Evolutionary conservation across 2,797 vertebrate species (phyloP).

Genomic region (Pseudochaenichthys georgianus): DNA sequence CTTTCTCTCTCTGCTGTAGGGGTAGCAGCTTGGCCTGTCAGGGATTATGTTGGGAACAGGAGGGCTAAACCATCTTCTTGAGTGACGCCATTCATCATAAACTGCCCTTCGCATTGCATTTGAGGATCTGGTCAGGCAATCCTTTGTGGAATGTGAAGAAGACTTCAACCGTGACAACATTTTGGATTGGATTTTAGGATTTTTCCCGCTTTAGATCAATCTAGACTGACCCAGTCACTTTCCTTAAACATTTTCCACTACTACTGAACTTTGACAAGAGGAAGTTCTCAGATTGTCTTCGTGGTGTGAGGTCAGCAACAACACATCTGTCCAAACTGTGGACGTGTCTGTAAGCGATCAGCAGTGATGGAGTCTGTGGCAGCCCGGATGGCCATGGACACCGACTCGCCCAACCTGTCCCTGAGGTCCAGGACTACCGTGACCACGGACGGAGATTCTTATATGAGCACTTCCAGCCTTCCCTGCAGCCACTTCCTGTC

Average conservation of each 20-base stretch:
- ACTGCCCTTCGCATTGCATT: neutral
- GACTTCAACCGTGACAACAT: neutral
- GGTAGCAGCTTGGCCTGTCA: neutral
- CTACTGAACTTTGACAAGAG: neutral
- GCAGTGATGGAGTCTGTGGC: constrained; percentile 60
- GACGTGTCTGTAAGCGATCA: neutral
- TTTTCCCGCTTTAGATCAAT: neutral
- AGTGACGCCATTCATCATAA: too few species aligned
- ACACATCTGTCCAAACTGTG: neutral
- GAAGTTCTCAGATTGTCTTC: neutral
- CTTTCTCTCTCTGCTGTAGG: constrained; percentile 24
- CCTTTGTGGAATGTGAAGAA: constrained; percentile 3
- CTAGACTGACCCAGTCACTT: too few species aligned
- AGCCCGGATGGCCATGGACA: constrained; percentile 61
- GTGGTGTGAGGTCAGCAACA: neutral
- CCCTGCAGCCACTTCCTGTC: constrained; percentile 77
- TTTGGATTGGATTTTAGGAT: neutral
- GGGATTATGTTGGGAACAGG: constrained; percentile 4
- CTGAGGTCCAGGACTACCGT: constrained; percentile 63
- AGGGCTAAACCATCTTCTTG: neutral
- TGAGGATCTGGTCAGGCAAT: neutral
- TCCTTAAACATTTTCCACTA: neutral
- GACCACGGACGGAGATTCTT: constrained; percentile 66
- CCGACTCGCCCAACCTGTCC: constrained; percentile 69
- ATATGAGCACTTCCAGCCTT: constrained; percentile 59